A percentile compares a stretch with the other conserved stretches of the same genome.
Conservation (phyloP, 2,113 vertebrate genomes). For the Dascyllus trimaculatus region DNA sequence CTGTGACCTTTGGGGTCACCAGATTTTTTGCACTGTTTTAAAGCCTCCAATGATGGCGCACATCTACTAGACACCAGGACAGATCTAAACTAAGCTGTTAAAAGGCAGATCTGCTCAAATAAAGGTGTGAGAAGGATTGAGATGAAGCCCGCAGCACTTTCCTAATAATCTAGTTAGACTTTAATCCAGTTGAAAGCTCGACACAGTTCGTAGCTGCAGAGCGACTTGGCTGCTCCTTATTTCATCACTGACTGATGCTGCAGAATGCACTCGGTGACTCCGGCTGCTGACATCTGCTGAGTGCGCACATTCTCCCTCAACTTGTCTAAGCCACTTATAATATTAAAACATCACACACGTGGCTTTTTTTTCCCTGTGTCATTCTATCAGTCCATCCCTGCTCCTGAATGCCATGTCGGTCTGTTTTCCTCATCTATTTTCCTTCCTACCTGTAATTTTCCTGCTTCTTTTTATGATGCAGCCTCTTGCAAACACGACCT, state of each 20-base stretch:
- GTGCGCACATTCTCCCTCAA: constrained; percentile 63
- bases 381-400: constrained; percentile 19
- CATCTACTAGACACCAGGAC: background rate
- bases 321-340: constrained; percentile 40
- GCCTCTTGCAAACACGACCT: background rate
- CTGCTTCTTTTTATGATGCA: constrained; percentile 1
- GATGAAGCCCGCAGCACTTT: background rate
- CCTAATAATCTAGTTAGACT: constrained; percentile 1
- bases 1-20: constrained; percentile 21
- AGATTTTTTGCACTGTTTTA: background rate
- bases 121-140: background rate
- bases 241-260: constrained; percentile 27
- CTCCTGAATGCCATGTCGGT: constrained; percentile 18
- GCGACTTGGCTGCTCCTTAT: background rate
- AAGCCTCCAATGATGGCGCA: too few species aligned
- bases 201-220: background rate
- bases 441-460: constrained; percentile 40
- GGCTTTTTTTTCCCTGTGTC: constrained; percentile 15
- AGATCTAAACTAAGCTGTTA: constrained; percentile 3
- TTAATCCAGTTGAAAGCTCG: background rate
- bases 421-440: constrained; percentile 55
- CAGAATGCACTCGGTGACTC: constrained; percentile 55
- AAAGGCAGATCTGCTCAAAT: background rate
- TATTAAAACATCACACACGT: constrained; percentile 44
- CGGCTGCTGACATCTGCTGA: constrained; percentile 53